phyloP scores from a whole-genome alignment of 2,888 invertebrate species.

The Polymixis lichenea region DNA sequence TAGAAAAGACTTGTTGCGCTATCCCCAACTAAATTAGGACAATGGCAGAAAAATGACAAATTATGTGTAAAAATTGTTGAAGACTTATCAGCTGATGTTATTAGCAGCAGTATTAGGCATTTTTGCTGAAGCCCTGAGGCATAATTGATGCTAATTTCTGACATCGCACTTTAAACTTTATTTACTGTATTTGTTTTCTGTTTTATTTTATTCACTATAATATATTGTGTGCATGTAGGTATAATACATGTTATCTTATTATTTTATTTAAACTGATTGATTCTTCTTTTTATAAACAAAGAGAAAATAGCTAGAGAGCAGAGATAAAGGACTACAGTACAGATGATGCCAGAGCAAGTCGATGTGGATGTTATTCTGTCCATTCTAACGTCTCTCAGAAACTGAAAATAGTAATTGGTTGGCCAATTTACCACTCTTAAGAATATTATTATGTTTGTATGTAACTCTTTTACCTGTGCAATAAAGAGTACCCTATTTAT shows the following conservation, averaged over 20 bases:
- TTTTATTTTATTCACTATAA: no score
- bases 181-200: no score
- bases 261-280: background rate
- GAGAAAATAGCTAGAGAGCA: no score
- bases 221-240: background rate
- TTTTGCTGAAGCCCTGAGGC: no score
- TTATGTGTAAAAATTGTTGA: no score
- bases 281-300: background rate
- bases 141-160: no score
- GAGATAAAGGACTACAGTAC: background rate
- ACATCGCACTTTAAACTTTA: no score
- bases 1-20: background rate
- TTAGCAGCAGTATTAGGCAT: no score
- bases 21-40: background rate
- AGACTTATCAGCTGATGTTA: no score
- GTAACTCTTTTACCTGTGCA: background rate
- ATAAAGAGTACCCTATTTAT: background rate
- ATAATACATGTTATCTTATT: background rate
- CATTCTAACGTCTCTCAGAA: background rate
- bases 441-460: background rate
- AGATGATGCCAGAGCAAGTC: background rate
- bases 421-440: no score
- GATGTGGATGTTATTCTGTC: background rate
- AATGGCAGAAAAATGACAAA: no score
- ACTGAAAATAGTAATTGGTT: background rate